phyloP scores from a whole-genome alignment of 2,797 vertebrate genomes.

The Pangasius krempfi region DNA sequence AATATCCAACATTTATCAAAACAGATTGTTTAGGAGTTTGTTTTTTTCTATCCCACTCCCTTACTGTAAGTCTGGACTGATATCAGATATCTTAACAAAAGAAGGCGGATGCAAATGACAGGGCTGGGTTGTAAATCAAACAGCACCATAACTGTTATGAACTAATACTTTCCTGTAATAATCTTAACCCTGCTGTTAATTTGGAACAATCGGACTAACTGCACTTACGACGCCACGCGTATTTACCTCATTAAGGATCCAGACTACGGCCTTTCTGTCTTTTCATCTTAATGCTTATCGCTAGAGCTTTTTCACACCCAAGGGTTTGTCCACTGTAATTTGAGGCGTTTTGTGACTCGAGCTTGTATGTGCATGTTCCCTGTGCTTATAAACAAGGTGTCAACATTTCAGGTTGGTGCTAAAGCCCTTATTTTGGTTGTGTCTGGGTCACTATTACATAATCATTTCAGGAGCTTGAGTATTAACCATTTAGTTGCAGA shows the following conservation, averaged over 20 bases:
- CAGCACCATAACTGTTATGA: slow-evolving; percentile 18
- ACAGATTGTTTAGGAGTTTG: neutral
- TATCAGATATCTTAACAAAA: slow-evolving; percentile 9
- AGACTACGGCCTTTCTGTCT: slow-evolving; percentile 1
- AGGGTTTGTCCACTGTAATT: slow-evolving; percentile 51
- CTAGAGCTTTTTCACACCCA: slow-evolving; percentile 29
- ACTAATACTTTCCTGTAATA: neutral
- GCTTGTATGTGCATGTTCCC: slow-evolving; percentile 45
- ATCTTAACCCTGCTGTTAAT: neutral
- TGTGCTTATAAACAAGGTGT: slow-evolving; percentile 49
- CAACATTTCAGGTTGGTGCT: slow-evolving; percentile 43
- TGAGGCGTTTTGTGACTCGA: slow-evolving; percentile 33
- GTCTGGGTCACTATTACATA: slow-evolving; percentile 45
- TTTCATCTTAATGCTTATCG: slow-evolving; percentile 17
- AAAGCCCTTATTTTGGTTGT: slow-evolving; percentile 48
- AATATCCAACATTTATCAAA: neutral
- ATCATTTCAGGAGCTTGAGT: neutral
- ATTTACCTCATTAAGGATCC: neutral
- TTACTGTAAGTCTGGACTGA: neutral
- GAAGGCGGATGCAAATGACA: slow-evolving; percentile 27
- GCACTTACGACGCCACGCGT: neutral
- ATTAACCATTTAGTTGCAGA: slow-evolving; percentile 8
- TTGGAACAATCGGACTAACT: neutral
- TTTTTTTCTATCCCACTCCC: neutral
- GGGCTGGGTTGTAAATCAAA: slow-evolving; percentile 22